phyloP scores from a whole-genome alignment of 2,113 vertebrate genomes.

The Chlorodrepanis virens region DNA sequence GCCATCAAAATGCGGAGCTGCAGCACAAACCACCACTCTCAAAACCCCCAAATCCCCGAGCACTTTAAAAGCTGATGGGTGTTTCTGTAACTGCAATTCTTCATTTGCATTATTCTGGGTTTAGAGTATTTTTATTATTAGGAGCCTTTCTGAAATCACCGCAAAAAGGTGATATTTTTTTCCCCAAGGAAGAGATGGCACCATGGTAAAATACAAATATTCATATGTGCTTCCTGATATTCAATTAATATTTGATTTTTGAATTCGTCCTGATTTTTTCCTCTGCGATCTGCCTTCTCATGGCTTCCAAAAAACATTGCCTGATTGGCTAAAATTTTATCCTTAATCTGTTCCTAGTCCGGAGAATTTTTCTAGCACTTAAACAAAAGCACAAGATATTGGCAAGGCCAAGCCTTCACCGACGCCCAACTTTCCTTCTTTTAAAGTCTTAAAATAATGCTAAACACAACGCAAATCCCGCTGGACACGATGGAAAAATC shows the following conservation, averaged over 20 bases:
- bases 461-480: background rate
- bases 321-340: background rate
- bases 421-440: background rate
- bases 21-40: background rate
- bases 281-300: background rate
- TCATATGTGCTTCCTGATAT: accelerated
- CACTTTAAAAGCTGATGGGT: background rate
- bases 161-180: background rate
- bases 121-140: background rate
- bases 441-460: background rate
- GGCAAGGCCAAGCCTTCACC: background rate
- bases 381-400: background rate
- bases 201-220: accelerated
- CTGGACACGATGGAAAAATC: background rate
- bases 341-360: background rate
- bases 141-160: background rate
- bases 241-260: background rate
- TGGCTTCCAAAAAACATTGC: background rate
- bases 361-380: background rate
- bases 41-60: background rate
- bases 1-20: background rate
- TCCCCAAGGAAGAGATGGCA: background rate
- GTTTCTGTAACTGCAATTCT: background rate
- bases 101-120: background rate
- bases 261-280: background rate